Base-by-base conservation (phyloP, 2,888 invertebrate species). In the Zeuzera pyrina region DNA sequence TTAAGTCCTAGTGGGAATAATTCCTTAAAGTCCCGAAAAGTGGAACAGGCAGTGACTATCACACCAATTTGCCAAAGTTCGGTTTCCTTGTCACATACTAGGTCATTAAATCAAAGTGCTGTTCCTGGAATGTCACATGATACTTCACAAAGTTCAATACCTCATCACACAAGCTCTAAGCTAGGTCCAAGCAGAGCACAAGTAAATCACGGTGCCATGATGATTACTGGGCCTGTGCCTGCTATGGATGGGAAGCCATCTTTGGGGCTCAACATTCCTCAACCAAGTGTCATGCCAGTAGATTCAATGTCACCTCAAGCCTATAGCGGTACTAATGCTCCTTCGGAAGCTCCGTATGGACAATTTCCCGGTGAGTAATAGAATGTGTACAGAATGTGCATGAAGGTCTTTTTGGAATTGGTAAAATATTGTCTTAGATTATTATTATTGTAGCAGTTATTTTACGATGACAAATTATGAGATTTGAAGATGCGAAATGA, bases 281-380 rank as follows among this genome's bases (percentile, higher is more conserved):
- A 25, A 19, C 19, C 19, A 13, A 47, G 38, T 30, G 42, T 48
- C 2, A 42, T 57, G 29, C 41, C 65, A n/a, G 46, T 62, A 15
- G 54, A 46, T 10, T 47, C 57, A 1, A 50, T 65, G 36, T 41
- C 52, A 3, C 19, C 11, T 2, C 67, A 2, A 52, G 50, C 2
- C 72, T 58, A 2, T 73, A 68, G 31, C 65, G 42, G 49, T 2
- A 42, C 54, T 2, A 63, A 63, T 35, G 57, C 69, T 10, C 57
- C 70, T n/a, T 58, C 72, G 2, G 81, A 79, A 11, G 63, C 52
- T 12, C 53, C 63, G 5, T 79, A 72, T 33, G 63, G 66, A 22
- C 79, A 79, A 43, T 83, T 72, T 50, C 78, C 81, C 64, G 81
- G 81, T 81, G 59, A 51, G 33, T 7, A 19, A 8, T 19, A 19